These are phyloP conservation scores for Riparia riparia DNA, from an alignment of 2,113 vertebrate genomes.

Conservation along the genomic window DNA sequence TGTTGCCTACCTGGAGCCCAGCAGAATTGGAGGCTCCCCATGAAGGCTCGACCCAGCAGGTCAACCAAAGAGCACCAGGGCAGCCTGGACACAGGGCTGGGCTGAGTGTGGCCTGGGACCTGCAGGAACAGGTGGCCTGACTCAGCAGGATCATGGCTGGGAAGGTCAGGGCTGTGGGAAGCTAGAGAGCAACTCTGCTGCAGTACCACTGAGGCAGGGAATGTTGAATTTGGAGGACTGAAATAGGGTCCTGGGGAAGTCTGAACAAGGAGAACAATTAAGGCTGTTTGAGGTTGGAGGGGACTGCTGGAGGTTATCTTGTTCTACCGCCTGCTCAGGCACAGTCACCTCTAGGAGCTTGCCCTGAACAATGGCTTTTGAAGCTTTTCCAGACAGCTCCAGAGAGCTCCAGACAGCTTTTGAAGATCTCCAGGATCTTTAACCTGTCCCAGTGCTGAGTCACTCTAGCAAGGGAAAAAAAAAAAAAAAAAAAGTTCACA, in stretches of 20 bases:
- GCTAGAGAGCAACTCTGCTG: fast-evolving
- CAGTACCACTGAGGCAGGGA: fast-evolving
- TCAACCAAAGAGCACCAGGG: neutral
- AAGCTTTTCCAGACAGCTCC: too few species aligned
- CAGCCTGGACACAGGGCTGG: neutral
- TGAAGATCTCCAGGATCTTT: neutral
- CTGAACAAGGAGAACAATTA: neutral
- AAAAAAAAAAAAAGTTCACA: neutral
- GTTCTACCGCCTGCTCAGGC: neutral
- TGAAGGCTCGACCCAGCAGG: too few species aligned
- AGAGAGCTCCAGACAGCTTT: neutral
- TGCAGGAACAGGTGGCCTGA: fast-evolving
- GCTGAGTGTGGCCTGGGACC: fast-evolving
- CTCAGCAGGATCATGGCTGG: fast-evolving
- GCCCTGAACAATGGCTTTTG: neutral
- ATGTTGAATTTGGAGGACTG: neutral
- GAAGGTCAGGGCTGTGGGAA: neutral
- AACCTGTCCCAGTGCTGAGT: neutral
- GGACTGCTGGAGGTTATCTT: neutral
- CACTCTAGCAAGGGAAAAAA: neutral
- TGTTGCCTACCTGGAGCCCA: neutral
- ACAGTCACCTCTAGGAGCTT: neutral
- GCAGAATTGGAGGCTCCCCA: fast-evolving
- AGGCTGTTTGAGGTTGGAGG: neutral
- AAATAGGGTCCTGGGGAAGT: neutral